phyloP scores from a whole-genome alignment of 2,113 vertebrate genomes.

The Percina caprodes region DNA sequence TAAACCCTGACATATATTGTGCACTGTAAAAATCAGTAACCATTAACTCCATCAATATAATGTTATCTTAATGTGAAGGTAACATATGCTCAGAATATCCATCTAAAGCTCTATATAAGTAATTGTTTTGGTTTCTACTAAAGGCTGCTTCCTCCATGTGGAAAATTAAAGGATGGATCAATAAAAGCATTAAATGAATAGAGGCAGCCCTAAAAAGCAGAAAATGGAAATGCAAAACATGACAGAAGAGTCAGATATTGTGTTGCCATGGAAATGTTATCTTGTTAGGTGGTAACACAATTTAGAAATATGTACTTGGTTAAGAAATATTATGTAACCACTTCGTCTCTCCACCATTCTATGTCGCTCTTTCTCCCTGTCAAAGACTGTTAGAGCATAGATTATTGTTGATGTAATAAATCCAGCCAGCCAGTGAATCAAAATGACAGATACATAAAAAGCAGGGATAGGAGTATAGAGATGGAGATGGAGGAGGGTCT shows the following conservation, averaged over 20 bases:
- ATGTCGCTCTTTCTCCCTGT: conserved; percentile 58
- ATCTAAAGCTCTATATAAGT: conserved; percentile 2
- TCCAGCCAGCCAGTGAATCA: conserved; percentile 48
- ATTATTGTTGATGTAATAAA: conserved; percentile 73
- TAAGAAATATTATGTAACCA: conserved; percentile 82
- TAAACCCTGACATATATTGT: not conserved
- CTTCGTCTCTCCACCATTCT: conserved; percentile 29
- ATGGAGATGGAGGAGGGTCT: conserved; percentile 35
- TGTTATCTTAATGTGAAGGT: not conserved
- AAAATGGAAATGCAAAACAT: conserved; percentile 55
- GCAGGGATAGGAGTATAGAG: conserved; percentile 26
- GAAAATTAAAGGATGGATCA: conserved; percentile 50
- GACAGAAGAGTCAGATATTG: conserved; percentile 49
- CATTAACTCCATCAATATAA: not conserved
- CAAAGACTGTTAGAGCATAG: conserved; percentile 62
- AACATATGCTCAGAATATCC: not conserved
- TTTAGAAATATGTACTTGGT: conserved; percentile 77
- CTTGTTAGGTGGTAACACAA: conserved; percentile 79
- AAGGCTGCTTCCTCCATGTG: not conserved
- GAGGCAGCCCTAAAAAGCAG: conserved; percentile 42
- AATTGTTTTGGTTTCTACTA: conserved; percentile 1
- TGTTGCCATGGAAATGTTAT: conserved; percentile 82
- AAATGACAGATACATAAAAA: conserved; percentile 65
- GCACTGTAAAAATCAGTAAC: not conserved
- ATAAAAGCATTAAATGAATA: conserved; percentile 59